Base-by-base conservation (phyloP, 2,888 invertebrate species). In the Dynastes maya region DNA sequence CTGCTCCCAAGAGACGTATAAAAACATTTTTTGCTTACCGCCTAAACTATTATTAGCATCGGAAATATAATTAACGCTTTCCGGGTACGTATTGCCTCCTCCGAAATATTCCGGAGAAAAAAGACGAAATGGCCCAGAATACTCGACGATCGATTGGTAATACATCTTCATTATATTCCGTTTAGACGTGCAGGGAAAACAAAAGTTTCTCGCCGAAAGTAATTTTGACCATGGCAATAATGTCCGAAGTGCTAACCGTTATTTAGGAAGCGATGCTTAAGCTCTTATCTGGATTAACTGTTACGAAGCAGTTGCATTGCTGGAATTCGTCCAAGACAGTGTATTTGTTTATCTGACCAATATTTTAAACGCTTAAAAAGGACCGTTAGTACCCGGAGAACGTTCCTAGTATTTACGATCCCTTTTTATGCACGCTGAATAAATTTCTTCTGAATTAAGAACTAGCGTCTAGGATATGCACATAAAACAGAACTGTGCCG, bases 231-330 rank as follows among this genome's bases (percentile, higher is more conserved):
- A 53, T 27, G 6, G 37, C 61, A 61, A 49, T 74, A 74, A 49
- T 37, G 49, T 45, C 29, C 45, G 61, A 27, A 49, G 45, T 63
- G 61, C 45, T 49, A 61, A 45, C 45, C 72, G 29, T 74, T 61
- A 74, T 74, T 74, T 74, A 61, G 40, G 61, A 61, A 29, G 45
- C 13, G 27, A 40, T 61, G 72, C 72, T 74, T 61, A 74, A 74
- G 16, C 40, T 74, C 71, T 71, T 71, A 71, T 71, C 72, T 74
- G 72, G 61, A 74, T 74, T 74, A 74, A 45, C 72, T 61, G 40
- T n/a, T 37, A 63, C 27, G 61, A 74, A 61, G 29, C 61, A 74
- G 61, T 74, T 61, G 58, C 45, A 29, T 45, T 61, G 32, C 45
- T 74, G 72, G 72, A 74, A 74, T 27, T 27, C 61, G 45, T 74